Evolutionary conservation across 1,140 invertebrate species (phyloP), one percentile per base, ranked within the genome.

Genomic region (Temnothorax longispinosus): DNA sequence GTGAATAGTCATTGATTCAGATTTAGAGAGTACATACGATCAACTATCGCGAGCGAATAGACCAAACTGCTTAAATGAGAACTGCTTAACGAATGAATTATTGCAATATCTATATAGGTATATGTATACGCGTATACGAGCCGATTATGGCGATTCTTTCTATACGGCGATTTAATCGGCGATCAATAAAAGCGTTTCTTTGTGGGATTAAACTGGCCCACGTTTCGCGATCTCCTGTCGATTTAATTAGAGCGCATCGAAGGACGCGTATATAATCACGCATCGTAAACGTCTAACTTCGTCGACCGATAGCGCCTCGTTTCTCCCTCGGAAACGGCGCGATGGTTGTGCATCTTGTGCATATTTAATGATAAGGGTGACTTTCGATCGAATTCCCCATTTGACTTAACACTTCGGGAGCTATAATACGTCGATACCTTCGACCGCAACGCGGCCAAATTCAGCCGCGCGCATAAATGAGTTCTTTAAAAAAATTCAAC

Each of bases 31-130:
- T 50, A 3, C 13, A 65, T n/a, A 27, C 27, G 27, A 27, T n/a
- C n/a, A n/a, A 65, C 2, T 69, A 50, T 69, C 13, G 6, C 13
- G 10, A 27, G 11, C 11, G n/a, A 8, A 21, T 27, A 27, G 27
- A 27, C 27, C 38, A 8, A 3, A 21, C 1, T 21, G 21, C 21
- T 21, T n/a, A 41, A 21, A 27, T 18, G 41, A 6, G n/a, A 47
- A 69, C 11, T 50, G 41, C 65, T 69, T 69, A 69, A 69, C 21
- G 13, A 69, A 47, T 10, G 41, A 69, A 38, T 35, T 64, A 64
- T 15, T 18, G 15, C 32, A 13, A 44, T 67, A 67, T 67, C 10
- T 67, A 67, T 21, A 67, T 21, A 27, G 1, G 3, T 21, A 58
- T 27, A 27, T 3, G 56, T 11, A 1, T 21, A 15, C 15, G 5